Base-by-base conservation (phyloP, 2,113 vertebrate genomes). In the Actenoides hombroni region DNA sequence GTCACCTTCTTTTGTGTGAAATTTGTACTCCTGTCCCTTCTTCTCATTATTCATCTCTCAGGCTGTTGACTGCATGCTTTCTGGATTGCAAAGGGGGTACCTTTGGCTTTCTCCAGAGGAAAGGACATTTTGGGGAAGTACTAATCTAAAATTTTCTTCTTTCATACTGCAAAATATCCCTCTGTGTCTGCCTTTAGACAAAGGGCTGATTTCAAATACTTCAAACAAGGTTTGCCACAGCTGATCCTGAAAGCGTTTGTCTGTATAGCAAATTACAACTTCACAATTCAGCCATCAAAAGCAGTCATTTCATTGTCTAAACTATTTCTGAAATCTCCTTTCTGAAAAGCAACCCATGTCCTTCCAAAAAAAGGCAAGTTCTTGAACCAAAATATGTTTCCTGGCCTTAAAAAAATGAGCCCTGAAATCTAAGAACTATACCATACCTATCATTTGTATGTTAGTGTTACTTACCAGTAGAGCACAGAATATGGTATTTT, bases 261-360 rank as follows among this genome's bases (percentile, higher is more conserved):
- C 64, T 13, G 2, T 29, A 1, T 6, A 35, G 37, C 40, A 73
- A 75, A 81, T 88, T 53, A 73, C 28, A 89, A 6, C 82, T 85
- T 73, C 75, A 80, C 44, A 15, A 20, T 23, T 75, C 29, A 75
- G 65, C 33, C 69, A 64, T 35, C 29, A 73, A 74, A 86, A 78
- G 64, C 69, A 90, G 89, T 33, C 60, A 88, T 93, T 93, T 93
- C 25, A 33, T 79, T 56, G 65, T 70, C 74, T 42, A 46, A 67
- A 44, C 17, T 61, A 10, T 64, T 77, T 93, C 10, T 48, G 63
- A 79, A 89, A 56, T 46, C 42, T 78, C 25, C 23, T 59, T 88
- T 78, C 51, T 81, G 40, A 63, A 74, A 83, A 94, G 10, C 49
- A 67, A 40, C 65, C 46, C 5, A 14, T 53, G 65, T 53, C 60